Conservation (phyloP, 2,797 vertebrate species). For the Neosalanx taihuensis region DNA sequence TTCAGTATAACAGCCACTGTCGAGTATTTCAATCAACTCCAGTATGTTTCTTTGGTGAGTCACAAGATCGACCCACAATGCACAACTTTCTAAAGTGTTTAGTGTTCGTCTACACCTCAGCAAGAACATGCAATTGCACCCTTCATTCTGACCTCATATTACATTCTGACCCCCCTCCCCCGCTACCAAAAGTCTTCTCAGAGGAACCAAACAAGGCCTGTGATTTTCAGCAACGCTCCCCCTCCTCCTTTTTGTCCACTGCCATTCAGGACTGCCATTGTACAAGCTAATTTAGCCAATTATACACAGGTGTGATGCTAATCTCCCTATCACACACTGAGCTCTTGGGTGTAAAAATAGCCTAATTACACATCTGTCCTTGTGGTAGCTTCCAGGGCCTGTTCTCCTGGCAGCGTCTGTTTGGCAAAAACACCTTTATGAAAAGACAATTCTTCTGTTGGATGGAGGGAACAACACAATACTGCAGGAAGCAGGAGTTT, state of each 20-base stretch:
- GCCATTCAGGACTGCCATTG: slow-evolving; percentile 72
- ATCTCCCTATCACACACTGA: slow-evolving; percentile 73
- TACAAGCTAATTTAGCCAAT: slow-evolving; percentile 81
- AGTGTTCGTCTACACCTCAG: slow-evolving; percentile 1
- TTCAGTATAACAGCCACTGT: neutral
- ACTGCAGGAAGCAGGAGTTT: neutral
- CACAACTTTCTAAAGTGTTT: neutral
- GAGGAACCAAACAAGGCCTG: slow-evolving; percentile 66
- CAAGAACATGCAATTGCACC: slow-evolving; percentile 4
- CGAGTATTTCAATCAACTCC: neutral
- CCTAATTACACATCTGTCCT: slow-evolving; percentile 78
- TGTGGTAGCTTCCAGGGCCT: slow-evolving; percentile 37
- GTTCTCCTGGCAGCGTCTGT: slow-evolving; percentile 8
- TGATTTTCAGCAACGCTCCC: slow-evolving; percentile 54
- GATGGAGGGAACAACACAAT: neutral
- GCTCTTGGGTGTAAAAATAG: slow-evolving; percentile 79
- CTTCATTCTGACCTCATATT: slow-evolving; percentile 4
- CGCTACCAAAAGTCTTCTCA: slow-evolving; percentile 56
- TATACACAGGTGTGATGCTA: slow-evolving; percentile 84
- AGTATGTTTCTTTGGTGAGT: neutral
- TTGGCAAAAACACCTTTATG: slow-evolving; percentile 23
- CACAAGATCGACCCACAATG: neutral
- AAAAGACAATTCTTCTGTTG: slow-evolving; percentile 10
- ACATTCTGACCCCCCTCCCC: slow-evolving; percentile 59
- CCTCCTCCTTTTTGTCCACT: slow-evolving; percentile 64